phyloP scores from a whole-genome alignment of 2,113 vertebrate species.

The Rissa tridactyla region DNA sequence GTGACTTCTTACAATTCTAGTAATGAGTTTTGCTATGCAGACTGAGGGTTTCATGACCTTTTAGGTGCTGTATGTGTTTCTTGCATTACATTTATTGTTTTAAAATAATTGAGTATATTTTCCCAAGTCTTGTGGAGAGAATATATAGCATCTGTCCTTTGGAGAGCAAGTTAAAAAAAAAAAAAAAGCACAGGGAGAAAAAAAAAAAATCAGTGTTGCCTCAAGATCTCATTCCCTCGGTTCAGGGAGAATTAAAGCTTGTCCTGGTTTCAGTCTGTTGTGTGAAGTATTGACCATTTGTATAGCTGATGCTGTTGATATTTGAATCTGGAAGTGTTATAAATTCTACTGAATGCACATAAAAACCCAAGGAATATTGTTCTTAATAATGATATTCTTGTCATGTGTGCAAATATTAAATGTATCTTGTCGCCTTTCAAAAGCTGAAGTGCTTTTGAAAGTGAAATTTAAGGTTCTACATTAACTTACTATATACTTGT shows the following conservation, averaged over 20 bases:
- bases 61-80: neutral
- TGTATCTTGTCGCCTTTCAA: conserved; percentile 88
- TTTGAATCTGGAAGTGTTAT: neutral
- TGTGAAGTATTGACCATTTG: neutral
- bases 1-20: neutral
- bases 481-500: neutral
- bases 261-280: neutral
- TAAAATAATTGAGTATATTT: neutral
- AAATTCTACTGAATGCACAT: conserved; percentile 70
- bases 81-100: neutral
- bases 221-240: fast-evolving
- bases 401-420: conserved; percentile 80
- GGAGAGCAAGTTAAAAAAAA: neutral
- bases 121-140: neutral
- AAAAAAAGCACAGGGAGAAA: neutral
- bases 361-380: conserved; percentile 84
- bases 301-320: neutral
- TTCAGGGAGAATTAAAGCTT: neutral
- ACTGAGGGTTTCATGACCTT: neutral
- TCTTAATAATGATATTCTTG: conserved; percentile 71
- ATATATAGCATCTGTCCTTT: neutral
- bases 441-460: conserved; percentile 80
- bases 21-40: neutral
- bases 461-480: conserved; percentile 87
- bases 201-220: neutral